Conservation (phyloP, 2,113 vertebrate genomes). For the Psittacus erithacus region DNA sequence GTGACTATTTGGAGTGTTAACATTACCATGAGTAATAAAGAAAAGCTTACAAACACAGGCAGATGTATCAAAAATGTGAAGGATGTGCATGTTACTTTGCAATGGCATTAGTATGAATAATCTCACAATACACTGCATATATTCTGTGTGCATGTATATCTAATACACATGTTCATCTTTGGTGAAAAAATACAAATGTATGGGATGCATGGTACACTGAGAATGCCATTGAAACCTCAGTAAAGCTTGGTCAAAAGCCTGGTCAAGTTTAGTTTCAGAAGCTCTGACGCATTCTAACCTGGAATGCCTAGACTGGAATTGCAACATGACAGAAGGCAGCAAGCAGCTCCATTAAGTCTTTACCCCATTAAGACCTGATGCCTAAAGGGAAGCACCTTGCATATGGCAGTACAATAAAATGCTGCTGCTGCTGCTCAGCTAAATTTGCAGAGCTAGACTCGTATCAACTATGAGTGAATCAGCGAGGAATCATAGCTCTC, state of each 20-base stretch:
- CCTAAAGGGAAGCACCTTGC: slow-evolving; percentile 30
- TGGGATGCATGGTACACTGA: not conserved
- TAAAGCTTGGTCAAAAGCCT: slow-evolving; percentile 21
- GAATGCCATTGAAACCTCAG: slow-evolving; percentile 28
- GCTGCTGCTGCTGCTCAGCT: not conserved
- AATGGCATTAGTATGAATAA: slow-evolving; percentile 11
- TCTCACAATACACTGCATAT: not conserved
- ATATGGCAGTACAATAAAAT: not conserved
- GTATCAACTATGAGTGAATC: not conserved
- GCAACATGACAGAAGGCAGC: slow-evolving; percentile 47
- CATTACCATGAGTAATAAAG: slow-evolving; percentile 55
- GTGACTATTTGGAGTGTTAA: slow-evolving; percentile 50
- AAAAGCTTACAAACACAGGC: slow-evolving; percentile 56
- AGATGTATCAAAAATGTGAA: slow-evolving; percentile 45
- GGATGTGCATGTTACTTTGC: not conserved
- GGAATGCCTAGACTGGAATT: not conserved
- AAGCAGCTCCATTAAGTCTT: slow-evolving; percentile 29
- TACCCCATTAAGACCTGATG: slow-evolving; percentile 38
- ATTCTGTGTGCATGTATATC: not conserved
- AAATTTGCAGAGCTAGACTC: slow-evolving; percentile 19
- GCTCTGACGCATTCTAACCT: not conserved
- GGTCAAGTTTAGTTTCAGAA: slow-evolving; percentile 56
- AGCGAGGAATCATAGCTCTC: not conserved
- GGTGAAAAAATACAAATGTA: not conserved
- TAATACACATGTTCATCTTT: not conserved